Percentiles rank a stretch among this genome's conserved stretches.
These are phyloP conservation scores for Butorides virescens DNA, from an alignment of 2,113 vertebrate species.

Conservation along the genomic window DNA sequence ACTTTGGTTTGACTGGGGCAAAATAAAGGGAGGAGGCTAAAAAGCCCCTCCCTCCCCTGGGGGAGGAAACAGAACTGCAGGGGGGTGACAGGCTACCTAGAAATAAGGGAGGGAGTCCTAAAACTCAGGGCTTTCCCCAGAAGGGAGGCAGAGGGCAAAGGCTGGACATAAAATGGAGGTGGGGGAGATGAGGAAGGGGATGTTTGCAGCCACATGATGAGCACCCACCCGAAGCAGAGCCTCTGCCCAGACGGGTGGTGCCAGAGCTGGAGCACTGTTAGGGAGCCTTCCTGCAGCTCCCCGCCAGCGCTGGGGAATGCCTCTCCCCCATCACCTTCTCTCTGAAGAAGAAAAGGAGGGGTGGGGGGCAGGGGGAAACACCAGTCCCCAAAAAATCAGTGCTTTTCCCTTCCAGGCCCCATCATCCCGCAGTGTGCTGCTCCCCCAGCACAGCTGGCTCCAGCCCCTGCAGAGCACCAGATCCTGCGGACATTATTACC, in stretches of 20 bases:
- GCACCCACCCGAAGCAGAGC: rapidly evolving
- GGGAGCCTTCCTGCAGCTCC: neutral
- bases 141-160: neutral
- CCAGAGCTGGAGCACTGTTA: rapidly evolving
- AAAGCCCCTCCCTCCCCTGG: neutral
- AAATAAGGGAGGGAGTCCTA: neutral
- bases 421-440: neutral
- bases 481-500: neutral
- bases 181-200: neutral
- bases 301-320: rapidly evolving
- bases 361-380: neutral
- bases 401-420: neutral
- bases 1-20: neutral
- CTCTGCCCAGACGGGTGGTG: neutral
- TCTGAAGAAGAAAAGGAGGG: neutral
- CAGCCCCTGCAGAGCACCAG: neutral
- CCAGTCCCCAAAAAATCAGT: neutral
- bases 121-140: neutral
- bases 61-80: neutral
- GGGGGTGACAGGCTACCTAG: neutral
- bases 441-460: neutral
- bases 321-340: neutral
- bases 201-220: neutral
- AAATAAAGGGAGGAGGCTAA: neutral
- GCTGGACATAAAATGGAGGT: neutral